Evolutionary conservation across 2,888 invertebrate genomes (phyloP).

Genomic region (Pardosa pseudoannulata): DNA sequence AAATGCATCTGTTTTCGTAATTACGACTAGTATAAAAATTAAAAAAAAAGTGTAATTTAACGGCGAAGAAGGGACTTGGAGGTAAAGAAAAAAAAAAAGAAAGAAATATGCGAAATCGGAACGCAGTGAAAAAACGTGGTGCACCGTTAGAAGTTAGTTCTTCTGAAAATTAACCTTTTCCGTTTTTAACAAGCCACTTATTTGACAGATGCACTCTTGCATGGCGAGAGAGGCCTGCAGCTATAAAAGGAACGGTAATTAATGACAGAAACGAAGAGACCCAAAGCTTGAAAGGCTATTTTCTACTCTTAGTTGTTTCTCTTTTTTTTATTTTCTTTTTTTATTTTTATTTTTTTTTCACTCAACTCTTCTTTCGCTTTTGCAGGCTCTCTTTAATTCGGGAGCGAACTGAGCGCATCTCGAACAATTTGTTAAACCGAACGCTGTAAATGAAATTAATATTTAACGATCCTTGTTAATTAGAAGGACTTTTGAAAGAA

Average conservation of each 20-base stretch:
- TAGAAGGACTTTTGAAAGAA: slow-evolving; percentile 57
- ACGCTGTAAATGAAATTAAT: slow-evolving; percentile 71
- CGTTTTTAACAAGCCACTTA: slow-evolving; percentile 72
- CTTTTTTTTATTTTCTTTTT: slow-evolving; percentile 34
- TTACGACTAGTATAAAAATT: slow-evolving; percentile 63
- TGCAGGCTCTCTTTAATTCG: slow-evolving; percentile 26
- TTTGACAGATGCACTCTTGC: slow-evolving; percentile 57
- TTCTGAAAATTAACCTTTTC: slow-evolving; percentile 70
- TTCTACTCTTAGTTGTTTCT: slow-evolving; percentile 49
- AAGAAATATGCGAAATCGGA: slow-evolving; percentile 27
- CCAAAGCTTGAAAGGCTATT: slow-evolving; percentile 61
- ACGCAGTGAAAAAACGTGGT: slow-evolving; percentile 34
- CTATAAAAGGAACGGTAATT: slow-evolving; percentile 67
- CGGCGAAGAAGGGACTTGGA: slow-evolving; percentile 18
- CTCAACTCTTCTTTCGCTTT: slow-evolving; percentile 22
- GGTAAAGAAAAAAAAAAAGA: too few relatives aligned
- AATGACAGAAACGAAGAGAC: slow-evolving; percentile 57
- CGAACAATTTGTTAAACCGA: slow-evolving; percentile 66
- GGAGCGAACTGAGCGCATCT: slow-evolving; percentile 35
- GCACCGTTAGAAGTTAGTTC: slow-evolving; percentile 47
- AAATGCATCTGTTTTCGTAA: slow-evolving; percentile 72
- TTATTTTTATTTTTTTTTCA: slow-evolving; percentile 22
- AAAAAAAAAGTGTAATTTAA: slow-evolving; percentile 35
- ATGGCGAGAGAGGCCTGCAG: slow-evolving; percentile 38
- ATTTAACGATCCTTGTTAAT: slow-evolving; percentile 71